Evolutionary conservation across 2,888 invertebrate species (phyloP).

Genomic region (Axea sp.): DNA sequence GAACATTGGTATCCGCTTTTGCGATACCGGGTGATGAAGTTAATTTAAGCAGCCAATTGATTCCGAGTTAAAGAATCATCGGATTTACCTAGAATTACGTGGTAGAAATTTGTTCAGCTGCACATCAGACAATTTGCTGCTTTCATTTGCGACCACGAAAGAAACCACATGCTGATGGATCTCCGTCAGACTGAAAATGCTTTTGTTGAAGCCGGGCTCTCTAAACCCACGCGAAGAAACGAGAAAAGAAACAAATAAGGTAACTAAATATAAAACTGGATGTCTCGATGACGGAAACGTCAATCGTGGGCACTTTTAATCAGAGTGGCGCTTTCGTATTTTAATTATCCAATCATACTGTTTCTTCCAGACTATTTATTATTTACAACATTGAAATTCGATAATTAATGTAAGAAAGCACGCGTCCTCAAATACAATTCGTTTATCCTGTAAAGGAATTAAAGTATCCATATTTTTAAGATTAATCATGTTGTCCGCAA

Average conservation of each 20-base stretch:
- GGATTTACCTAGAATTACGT: conserved; percentile 72
- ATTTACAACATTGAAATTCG: not conserved
- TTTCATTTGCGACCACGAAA: conserved; percentile 71
- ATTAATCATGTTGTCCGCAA: too few species aligned
- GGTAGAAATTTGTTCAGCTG: conserved; percentile 72
- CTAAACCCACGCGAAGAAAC: conserved; percentile 44
- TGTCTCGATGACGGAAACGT: conserved; percentile 1
- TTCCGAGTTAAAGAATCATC: conserved; percentile 58
- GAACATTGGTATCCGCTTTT: conserved; percentile 37
- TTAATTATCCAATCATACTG: conserved; percentile 9
- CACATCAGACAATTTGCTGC: conserved; percentile 69
- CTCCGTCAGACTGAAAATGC: conserved; percentile 72
- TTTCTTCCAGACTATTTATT: too few species aligned
- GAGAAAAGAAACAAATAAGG: conserved; percentile 38
- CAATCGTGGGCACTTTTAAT: not conserved
- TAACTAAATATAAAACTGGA: conserved; percentile 22
- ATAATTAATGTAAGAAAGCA: conserved; percentile 14
- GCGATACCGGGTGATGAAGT: conserved; percentile 44
- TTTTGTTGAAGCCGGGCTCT: conserved; percentile 56
- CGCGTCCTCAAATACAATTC: not conserved
- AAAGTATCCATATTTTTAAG: too few species aligned
- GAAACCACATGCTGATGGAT: conserved; percentile 72
- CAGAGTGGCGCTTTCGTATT: conserved; percentile 2
- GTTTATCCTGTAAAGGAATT: conserved; percentile 13
- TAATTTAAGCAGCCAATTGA: conserved; percentile 54